Evolutionary conservation across 2,888 invertebrate genomes (phyloP), one percentile per base, ranked within the genome.

Genomic region (Dendrolimus houi): DNA sequence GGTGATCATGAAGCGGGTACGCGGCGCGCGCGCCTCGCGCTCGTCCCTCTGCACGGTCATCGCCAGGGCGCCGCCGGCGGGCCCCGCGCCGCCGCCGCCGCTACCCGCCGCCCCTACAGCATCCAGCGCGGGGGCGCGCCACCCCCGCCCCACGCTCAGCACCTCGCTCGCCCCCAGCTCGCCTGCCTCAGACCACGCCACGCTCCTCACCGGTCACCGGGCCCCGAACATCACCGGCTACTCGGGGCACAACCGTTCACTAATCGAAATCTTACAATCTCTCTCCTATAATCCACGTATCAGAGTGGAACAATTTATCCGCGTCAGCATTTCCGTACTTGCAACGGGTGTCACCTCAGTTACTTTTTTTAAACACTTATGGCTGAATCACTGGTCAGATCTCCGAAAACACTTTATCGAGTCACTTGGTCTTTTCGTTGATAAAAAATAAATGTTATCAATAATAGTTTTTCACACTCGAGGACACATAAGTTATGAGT

Each of bases 1-100:
- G 69, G 96, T 96, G 88, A 97, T 97, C 96, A 97, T 96, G 89
- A 97, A 97, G 66, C 96, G 91, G 62, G 96, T 96, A 69, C 96
- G 92, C 56, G 94, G 93, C 65, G 94, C 93, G 86, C 94, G 94
- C 71, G 93, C 92, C 80, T 96, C 91, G 95, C 96, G 77, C 83
- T 94, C 93, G 81, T 87, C 93, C 79, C 92, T 93, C 77, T 92
- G 91, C 82, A 92, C 92, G 83, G 91, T 92, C 92, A 92, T 92
- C 89, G 92, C 87, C 87, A 86, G 83, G 83, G 87, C 81, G 88
- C 90, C 82, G 87, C 84, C 87, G 75, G 87, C 80, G 79, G 83
- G 79, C 71, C 79, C 79, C 71, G 72, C 75, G 71, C 75, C 77
- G 70, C 79, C 75, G 71, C 75, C 77, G 70, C 79, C 79, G 72